Evolutionary conservation across 2,797 vertebrate species (phyloP).

Genomic region (Gallinago stenura): DNA sequence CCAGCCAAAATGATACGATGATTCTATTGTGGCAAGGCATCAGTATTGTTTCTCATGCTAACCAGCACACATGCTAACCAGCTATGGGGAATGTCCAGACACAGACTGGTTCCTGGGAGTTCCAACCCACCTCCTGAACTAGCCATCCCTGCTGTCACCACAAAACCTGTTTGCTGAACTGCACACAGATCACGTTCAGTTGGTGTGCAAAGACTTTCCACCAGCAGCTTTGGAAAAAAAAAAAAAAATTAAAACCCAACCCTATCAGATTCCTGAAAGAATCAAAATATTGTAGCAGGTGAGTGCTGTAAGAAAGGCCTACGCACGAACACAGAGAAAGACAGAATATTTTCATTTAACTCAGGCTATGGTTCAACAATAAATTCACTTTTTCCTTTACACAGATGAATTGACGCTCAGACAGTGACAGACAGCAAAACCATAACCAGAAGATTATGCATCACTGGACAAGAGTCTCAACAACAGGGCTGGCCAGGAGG

Average conservation of each 20-base stretch:
- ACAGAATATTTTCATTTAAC: background rate
- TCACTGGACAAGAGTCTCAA: background rate
- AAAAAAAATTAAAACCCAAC: background rate
- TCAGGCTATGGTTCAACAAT: background rate
- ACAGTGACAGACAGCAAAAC: background rate
- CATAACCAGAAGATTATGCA: background rate
- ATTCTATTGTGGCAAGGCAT: background rate
- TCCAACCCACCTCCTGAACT: background rate
- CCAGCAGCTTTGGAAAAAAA: background rate
- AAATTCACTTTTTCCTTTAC: background rate
- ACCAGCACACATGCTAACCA: background rate
- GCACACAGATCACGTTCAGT: background rate
- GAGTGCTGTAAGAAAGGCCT: background rate
- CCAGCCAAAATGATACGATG: background rate
- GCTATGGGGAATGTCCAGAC: background rate
- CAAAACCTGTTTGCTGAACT: background rate
- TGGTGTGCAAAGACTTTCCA: background rate
- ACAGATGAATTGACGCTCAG: background rate
- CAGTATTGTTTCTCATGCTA: background rate
- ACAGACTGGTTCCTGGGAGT: background rate
- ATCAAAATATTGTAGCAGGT: background rate
- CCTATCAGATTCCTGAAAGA: background rate
- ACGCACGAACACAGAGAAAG: background rate
- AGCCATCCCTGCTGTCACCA: background rate
- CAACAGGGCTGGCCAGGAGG: background rate